phyloP scores from a whole-genome alignment of 2,797 vertebrate species.

The Sylvia borin region DNA sequence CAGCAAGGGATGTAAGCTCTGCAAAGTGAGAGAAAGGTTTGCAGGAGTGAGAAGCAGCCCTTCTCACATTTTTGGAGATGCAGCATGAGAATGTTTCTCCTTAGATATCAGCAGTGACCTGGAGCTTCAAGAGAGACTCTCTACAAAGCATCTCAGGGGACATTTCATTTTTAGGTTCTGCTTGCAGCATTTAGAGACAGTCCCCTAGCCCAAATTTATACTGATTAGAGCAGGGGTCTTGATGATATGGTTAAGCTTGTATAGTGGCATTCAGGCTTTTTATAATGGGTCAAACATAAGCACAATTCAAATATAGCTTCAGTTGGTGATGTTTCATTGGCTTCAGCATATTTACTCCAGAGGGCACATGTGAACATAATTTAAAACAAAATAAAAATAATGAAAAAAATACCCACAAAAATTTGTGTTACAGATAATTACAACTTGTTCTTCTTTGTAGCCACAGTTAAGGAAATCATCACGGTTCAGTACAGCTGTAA shows the following conservation, averaged over 20 bases:
- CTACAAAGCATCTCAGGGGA: not conserved
- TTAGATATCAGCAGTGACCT: not conserved
- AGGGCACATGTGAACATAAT: not conserved
- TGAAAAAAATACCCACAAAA: not conserved
- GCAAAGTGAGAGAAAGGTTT: not conserved
- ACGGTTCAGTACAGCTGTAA: not conserved
- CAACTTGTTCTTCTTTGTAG: constrained; percentile 15
- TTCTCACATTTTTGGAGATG: not conserved
- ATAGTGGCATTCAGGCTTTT: not conserved
- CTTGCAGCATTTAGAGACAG: not conserved
- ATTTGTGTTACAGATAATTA: constrained; percentile 5
- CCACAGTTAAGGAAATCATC: not conserved
- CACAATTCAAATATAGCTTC: not conserved
- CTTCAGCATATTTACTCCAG: not conserved
- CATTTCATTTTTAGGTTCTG: not conserved
- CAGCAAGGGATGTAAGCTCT: not conserved
- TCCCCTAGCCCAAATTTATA: not conserved
- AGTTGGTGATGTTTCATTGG: not conserved
- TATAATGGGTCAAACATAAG: not conserved
- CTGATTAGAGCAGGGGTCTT: not conserved
- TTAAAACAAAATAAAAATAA: not conserved
- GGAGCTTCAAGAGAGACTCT: not conserved
- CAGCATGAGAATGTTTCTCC: not conserved
- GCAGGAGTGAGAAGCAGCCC: not conserved
- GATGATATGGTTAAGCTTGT: not conserved